Evolutionary conservation across 2,888 invertebrate species (phyloP), one percentile per base, ranked within the genome.

Genomic region (Malthinus seriepunctatus): DNA sequence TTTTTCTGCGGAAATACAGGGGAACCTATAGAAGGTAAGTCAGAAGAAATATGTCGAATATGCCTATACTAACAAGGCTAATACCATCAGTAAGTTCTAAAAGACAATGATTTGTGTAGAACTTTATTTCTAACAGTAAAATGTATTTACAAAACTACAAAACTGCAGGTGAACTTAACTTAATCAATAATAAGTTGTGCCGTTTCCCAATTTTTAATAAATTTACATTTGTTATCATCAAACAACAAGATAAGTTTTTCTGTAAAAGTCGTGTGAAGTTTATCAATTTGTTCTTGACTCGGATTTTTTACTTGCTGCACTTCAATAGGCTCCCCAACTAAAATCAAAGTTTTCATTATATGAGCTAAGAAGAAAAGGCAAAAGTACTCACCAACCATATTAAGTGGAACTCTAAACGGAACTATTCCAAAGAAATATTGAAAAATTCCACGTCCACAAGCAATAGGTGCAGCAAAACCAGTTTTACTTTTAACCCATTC

Each of bases 351-450:
- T 35, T 15, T 8, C 14, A 12, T 8, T 7, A 12, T 8, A 11
- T 32, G 5, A 45, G n/a, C n/a, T n/a, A 33, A 33, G 6, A 33
- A 8, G 8, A 33, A 8, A 33, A 6, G 8, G 8, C 6, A 33
- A 8, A 44, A n/a, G 23, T 44, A 44, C 89, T 86, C 78, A 95
- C 95, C 91, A 69, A 97, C 93, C 68, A 93, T 91, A 34, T 88
- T 86, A 38, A 98, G 85, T 1, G 91, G 91, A 58, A 82, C 83
- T 34, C 96, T 83, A 42, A 87, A 84, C 0, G 97, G 97, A 51
- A 97, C 78, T 4, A 95, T 77, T 0, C 97, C 97, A 73, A 90
- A 91, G 0, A 86, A 86, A 73, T 97, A 96, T 75, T 97, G 96
- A 74, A 97, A 94, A 57, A 97, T 81, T 3, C 97, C 97, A 33